Evolutionary conservation across 2,113 vertebrate genomes (phyloP), one percentile per base, ranked within the genome.

Genomic region (Isurus oxyrinchus): DNA sequence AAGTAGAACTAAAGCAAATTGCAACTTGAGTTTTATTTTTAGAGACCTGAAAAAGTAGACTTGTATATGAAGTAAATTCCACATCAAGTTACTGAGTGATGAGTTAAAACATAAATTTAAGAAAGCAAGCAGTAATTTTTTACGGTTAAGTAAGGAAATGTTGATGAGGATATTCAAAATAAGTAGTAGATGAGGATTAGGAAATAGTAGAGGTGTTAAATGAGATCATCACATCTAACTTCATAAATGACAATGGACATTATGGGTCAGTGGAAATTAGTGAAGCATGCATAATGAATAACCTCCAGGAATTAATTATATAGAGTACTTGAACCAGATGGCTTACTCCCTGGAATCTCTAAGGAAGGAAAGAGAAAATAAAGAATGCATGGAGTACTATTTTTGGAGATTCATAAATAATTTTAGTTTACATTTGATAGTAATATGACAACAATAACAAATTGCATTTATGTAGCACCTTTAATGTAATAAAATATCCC

Each of bases 321-420:
- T 59, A 57, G 55, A 91, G 88, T 91, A 91, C 55, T 91, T 59
- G 55, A 91, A 59, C 44, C 88, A 57, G 55, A 59, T 91, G 88
- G 88, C 55, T 91, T 91, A 59, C 55, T 59, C 88, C 55, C 55
- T 35, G 27, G 27, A 90, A 91, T 91, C 25, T 61, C 88, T 55
- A 91, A 91, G 88, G 55, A 91, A 91, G 11, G 13, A 31, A 84
- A 49, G 55, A 91, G 53, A 57, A 59, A 91, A 31, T 87, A 49
- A 91, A 16, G 27, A 59, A 59, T 31, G 55, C 84, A 53, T 21
- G 49, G 72, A 76, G 49, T 59, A 35, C 27, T 61, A 61, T 59
- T 6, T 59, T 91, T 57, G 27, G 55, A 91, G 11, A 91, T 91
- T 11, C 55, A 59, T 91, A 59, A 84, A 27, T 90, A 57, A 35